Evolutionary conservation across 2,888 invertebrate species (phyloP).

Genomic region (Drosophila nigritarsus): DNA sequence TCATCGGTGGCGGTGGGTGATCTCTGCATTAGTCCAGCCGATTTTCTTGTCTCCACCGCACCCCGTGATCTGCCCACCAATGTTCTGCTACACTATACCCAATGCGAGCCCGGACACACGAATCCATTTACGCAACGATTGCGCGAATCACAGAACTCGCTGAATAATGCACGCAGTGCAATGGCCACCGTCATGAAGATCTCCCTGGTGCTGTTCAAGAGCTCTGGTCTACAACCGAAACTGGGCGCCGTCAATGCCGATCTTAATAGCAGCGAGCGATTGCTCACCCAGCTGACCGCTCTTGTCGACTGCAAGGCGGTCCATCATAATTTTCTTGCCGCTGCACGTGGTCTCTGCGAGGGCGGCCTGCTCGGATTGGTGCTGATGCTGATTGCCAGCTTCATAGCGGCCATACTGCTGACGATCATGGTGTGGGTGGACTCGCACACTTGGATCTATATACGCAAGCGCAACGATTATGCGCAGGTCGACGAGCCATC

Average conservation of each 20-base stretch:
- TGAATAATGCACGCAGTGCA: slow-evolving; percentile 86
- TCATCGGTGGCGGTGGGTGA: slow-evolving; percentile 94
- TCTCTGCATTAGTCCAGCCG: slow-evolving; percentile 93
- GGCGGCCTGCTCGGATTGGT: slow-evolving; percentile 92
- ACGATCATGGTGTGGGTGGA: slow-evolving; percentile 97
- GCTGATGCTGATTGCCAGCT: slow-evolving; percentile 94
- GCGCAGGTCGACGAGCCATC: slow-evolving; percentile 94
- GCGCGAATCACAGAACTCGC: slow-evolving; percentile 91
- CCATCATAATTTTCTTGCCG: slow-evolving; percentile 92
- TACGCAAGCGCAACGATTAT: slow-evolving; percentile 93
- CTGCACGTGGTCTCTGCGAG: slow-evolving; percentile 93
- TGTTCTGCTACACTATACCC: slow-evolving; percentile 91
- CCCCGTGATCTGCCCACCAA: slow-evolving; percentile 87
- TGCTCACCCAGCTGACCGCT: slow-evolving; percentile 89
- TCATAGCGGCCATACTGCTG: slow-evolving; percentile 94
- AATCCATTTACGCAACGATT: slow-evolving; percentile 93
- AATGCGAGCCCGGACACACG: slow-evolving; percentile 92
- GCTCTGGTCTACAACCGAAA: slow-evolving; percentile 89
- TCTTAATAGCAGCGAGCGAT: slow-evolving; percentile 91
- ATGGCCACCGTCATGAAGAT: slow-evolving; percentile 85
- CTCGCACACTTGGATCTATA: slow-evolving; percentile 98
- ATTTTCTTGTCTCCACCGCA: slow-evolving; percentile 90
- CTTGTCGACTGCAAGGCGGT: slow-evolving; percentile 93
- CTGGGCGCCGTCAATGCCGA: slow-evolving; percentile 91
- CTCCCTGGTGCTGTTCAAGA: slow-evolving; percentile 84